Evolutionary conservation across 2,797 vertebrate species (phyloP), one percentile per base, ranked within the genome.

Genomic region (Micropoecilia bifurca): DNA sequence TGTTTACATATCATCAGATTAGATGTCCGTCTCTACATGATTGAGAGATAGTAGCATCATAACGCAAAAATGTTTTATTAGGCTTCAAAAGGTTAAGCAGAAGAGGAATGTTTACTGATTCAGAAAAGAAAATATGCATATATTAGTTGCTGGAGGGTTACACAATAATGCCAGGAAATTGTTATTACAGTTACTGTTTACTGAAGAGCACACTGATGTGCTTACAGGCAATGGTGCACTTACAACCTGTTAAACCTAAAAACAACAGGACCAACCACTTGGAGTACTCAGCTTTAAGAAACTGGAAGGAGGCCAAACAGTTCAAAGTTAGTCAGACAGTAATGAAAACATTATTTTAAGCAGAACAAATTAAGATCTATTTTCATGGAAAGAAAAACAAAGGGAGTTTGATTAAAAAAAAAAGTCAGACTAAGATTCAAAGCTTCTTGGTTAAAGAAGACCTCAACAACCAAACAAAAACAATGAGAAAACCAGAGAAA

Each of bases 401-500:
- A 78, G 1, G 53, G 18, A 73, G 43, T 75, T 30, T n/a, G n/a
- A 61, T 33, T 39, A 39, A 39, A 39, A 30, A 55, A 20, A 50
- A 6, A 50, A 12, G 73, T 22, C 55, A 6, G 43, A 76, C 25
- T 61, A 41, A 69, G 73, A 82, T 48, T 47, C 72, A 76, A 86
- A 73, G 50, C 73, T 20, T 39, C 6, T 36, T n/a, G 45, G 43
- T n/a, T 47, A 50, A 74, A 77, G 22, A 43, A 48, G 75, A 28
- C 73, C 30, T 30, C 63, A 20, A 36, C 28, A 57, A 41, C 50
- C 46, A 82, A 25, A 48, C 20, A 22, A 45, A 69, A n/a, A 18
- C n/a, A 73, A 74, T 14, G 63, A 85, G 20, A 71, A 22, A 71
- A 45, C n/a, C 45, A 66, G 30, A 79, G 50, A 71, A 79, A 74